These are phyloP conservation scores for Avahi laniger DNA, from an alignment of 2,797 vertebrate genomes.

Conservation along the genomic window DNA sequence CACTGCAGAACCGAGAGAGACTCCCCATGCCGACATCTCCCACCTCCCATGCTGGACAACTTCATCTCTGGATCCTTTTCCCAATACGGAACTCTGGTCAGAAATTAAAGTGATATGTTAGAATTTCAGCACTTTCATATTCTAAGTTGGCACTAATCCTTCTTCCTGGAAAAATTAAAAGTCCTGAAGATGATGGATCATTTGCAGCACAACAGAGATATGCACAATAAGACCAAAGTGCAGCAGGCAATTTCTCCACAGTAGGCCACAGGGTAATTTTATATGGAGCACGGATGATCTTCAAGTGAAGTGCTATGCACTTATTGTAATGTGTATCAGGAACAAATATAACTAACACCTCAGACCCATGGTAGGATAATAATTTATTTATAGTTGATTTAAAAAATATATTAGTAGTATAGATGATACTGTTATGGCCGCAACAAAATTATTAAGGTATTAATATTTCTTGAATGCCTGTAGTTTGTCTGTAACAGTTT, in stretches of 20 bases:
- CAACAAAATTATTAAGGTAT: not conserved
- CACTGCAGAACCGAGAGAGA: not conserved
- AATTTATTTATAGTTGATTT: not conserved
- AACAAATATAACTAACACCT: not conserved
- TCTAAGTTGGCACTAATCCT: not conserved
- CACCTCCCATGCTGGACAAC: not conserved
- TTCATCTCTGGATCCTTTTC: not conserved
- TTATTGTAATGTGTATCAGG: not conserved
- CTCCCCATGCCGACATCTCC: not conserved
- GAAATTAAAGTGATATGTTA: not conserved
- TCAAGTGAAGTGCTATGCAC: not conserved
- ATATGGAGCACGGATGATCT: rapidly evolving
- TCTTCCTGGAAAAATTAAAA: not conserved
- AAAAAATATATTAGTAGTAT: not conserved
- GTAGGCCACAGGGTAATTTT: not conserved
- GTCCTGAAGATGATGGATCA: not conserved
- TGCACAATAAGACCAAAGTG: not conserved
- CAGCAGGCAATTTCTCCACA: rapidly evolving
- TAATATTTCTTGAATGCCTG: not conserved
- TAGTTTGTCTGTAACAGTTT: not conserved
- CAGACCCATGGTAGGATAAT: not conserved
- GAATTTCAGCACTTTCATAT: not conserved
- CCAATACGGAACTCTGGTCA: not conserved
- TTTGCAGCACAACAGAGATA: not conserved
- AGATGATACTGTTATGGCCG: not conserved